Percentiles rank a stretch among this genome's conserved stretches.
phyloP scores from a whole-genome alignment of 1,140 invertebrate species.

The Xylocopa sonorina region DNA sequence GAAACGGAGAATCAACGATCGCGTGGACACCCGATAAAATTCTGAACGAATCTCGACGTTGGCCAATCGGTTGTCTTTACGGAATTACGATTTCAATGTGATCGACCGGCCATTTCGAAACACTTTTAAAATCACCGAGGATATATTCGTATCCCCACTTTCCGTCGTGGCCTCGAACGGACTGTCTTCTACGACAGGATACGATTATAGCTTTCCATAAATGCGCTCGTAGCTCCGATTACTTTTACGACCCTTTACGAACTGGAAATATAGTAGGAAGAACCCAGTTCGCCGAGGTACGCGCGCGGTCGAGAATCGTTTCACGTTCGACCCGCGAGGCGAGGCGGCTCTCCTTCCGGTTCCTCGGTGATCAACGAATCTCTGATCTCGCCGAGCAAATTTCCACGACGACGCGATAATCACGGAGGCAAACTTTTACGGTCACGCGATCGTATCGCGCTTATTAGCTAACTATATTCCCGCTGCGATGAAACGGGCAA shows the following conservation, averaged over 20 bases:
- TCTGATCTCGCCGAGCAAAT: background rate
- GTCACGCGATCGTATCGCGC: background rate
- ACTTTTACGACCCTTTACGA: background rate
- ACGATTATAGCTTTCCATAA: background rate
- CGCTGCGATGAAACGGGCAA: slow-evolving; percentile 4
- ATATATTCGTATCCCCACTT: background rate
- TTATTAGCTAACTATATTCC: slow-evolving; percentile 13
- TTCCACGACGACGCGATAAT: background rate
- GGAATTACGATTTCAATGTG: background rate
- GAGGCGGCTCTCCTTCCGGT: too few relatives aligned
- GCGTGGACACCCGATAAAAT: background rate
- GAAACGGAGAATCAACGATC: background rate
- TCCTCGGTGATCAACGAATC: background rate
- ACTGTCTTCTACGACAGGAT: background rate
- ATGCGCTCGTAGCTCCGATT: background rate
- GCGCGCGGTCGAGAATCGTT: too few relatives aligned
- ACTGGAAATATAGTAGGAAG: too few relatives aligned
- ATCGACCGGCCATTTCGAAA: too few relatives aligned
- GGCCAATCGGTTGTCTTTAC: background rate
- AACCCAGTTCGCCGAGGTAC: too few relatives aligned
- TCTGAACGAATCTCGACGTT: background rate
- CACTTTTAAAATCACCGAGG: background rate
- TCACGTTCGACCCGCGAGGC: too few relatives aligned
- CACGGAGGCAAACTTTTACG: background rate
- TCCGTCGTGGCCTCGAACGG: background rate